A percentile compares a stretch with the other conserved stretches of the same genome.
Evolutionary conservation across 1,140 invertebrate species (phyloP).

Genomic region (Calephelis nemesis): DNA sequence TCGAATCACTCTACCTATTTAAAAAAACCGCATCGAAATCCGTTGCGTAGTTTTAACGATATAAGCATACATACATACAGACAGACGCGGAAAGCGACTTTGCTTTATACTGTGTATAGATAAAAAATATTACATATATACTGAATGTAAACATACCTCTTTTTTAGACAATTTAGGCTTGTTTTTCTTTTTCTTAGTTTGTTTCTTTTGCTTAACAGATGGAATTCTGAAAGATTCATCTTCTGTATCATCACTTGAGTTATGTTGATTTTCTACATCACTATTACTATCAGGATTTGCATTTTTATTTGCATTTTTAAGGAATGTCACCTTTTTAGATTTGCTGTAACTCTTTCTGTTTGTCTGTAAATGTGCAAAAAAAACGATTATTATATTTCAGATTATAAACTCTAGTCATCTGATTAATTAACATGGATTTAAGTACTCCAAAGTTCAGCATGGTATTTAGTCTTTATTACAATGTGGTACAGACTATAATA

Average conservation of each 20-base stretch:
- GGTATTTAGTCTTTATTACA: no score
- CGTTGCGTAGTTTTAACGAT: no score
- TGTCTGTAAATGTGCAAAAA: slow-evolving; percentile 43
- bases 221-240: slow-evolving; percentile 60
- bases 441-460: no score
- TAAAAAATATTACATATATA: no score
- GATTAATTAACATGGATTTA: no score
- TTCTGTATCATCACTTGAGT: slow-evolving; percentile 47
- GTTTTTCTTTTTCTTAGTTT: slow-evolving; percentile 51
- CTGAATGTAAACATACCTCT: slow-evolving; percentile 47
- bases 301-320: slow-evolving; percentile 37
- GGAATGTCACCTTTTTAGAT: slow-evolving; percentile 60
- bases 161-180: slow-evolving; percentile 56
- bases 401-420: neutral
- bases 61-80: no score
- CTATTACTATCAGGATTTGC: slow-evolving; percentile 33
- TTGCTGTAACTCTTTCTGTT: slow-evolving; percentile 65
- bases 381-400: neutral
- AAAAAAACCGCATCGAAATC: no score
- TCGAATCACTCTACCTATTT: no score
- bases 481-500: no score
- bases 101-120: no score
- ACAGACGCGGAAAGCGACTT: no score
- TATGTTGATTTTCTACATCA: slow-evolving; percentile 26
- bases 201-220: slow-evolving; percentile 43